Evolutionary conservation across 2,888 invertebrate species (phyloP), one percentile per base, ranked within the genome.

Genomic region (Tinea semifulvella): DNA sequence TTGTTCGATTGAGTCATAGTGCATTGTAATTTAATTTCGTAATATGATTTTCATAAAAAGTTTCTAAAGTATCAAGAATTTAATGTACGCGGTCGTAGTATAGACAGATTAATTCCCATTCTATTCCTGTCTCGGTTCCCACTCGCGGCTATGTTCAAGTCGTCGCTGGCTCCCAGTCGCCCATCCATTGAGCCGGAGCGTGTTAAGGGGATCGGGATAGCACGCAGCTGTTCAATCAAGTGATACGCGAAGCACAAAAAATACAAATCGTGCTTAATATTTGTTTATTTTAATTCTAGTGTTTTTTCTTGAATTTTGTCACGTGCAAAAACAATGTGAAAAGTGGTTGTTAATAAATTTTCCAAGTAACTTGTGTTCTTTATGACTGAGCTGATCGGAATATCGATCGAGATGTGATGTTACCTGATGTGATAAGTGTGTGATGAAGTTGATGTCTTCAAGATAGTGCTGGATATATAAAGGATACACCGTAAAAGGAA

Each of bases 261-360:
- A n/a, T 22, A 22, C n/a, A n/a, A n/a, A n/a, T n/a, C n/a, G n/a
- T n/a, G n/a, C 44, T 48, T 51, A 53, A 55, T 48, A 52, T 45
- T 44, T 19, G 36, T 55, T 56, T 53, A 61, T 68, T 72, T 52
- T 55, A 56, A 48, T 76, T 76, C 53, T 76, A 80, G 80, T 79
- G 68, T 69, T 73, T 80, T 80, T 80, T 72, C 80, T 80, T 80
- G 80, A 74, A 74, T 80, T 73, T 75, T 80, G 80, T 73, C 65
- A 63, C 65, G 76, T 70, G 76, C 76, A 79, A 79, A 77, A 77
- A 79, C 77, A 80, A 80, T 80, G 80, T 79, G 75, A 73, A 79
- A 73, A 83, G 83, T 83, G 82, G 82, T 74, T 83, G 83, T 74
- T 82, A 82, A 73, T 60, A 55, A 56, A 61, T 65, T 73, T 74